A percentile compares a stretch with the other conserved stretches of the same genome.
Evolutionary conservation across 2,888 invertebrate species (phyloP).

Genomic region (Rhopalosiphum nymphaeae): DNA sequence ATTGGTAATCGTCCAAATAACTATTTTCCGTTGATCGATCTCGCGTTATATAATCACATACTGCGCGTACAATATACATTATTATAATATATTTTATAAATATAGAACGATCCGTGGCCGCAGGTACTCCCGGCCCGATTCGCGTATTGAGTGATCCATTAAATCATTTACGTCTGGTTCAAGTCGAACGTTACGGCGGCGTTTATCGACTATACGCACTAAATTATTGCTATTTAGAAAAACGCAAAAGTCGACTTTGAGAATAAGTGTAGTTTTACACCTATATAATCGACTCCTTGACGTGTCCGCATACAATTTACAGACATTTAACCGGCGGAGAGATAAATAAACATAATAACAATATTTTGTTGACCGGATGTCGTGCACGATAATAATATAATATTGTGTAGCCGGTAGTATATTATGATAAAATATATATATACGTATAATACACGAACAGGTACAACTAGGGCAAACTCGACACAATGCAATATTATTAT

Average conservation of each 20-base stretch:
- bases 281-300: not conserved
- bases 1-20: conserved; percentile 41
- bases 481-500: not conserved
- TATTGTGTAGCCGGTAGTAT: not conserved
- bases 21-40: conserved; percentile 16
- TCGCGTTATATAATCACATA: not conserved
- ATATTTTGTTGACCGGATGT: not conserved
- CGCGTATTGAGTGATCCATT: not conserved
- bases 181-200: not conserved
- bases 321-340: not conserved
- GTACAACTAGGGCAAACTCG: not conserved
- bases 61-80: not conserved
- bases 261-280: not conserved
- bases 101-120: not conserved
- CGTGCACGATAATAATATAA: not conserved
- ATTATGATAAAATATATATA: not conserved
- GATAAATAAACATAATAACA: not conserved
- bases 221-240: not conserved
- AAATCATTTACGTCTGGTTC: not conserved
- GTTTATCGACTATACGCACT: not conserved
- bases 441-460: not conserved
- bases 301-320: not conserved
- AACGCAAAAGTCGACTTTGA: not conserved
- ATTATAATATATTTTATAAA: conserved; percentile 7
- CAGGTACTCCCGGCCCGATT: not conserved